phyloP scores from a whole-genome alignment of 23 tunicate species.

The Trididemnum nubilum region DNA sequence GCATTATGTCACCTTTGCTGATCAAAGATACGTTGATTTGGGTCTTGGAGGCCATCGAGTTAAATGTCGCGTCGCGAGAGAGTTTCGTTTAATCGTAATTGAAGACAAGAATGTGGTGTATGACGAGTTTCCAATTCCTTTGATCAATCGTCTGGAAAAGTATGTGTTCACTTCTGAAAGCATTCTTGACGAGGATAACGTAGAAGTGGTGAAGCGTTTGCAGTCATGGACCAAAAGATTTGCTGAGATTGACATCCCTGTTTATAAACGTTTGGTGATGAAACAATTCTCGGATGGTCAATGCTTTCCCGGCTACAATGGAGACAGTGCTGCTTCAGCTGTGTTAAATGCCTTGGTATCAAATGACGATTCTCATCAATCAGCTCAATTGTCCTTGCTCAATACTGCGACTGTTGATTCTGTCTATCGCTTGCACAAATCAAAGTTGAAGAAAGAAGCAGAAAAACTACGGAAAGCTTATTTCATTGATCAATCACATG shows the following conservation, averaged over 20 bases:
- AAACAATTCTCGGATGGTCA: slow-evolving; percentile 22
- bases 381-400: slow-evolving; percentile 27
- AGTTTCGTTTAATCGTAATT: slow-evolving; percentile 62
- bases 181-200: slow-evolving; percentile 25
- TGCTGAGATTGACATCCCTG: slow-evolving; percentile 1
- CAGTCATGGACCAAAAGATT: slow-evolving; percentile 42
- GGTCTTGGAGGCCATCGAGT: slow-evolving; percentile 86
- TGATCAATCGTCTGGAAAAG: slow-evolving; percentile 73
- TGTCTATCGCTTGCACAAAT: slow-evolving; percentile 46
- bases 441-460: slow-evolving; percentile 35
- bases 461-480: slow-evolving; percentile 29
- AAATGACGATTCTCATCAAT: background rate
- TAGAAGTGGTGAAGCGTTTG: slow-evolving; percentile 4
- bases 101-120: slow-evolving; percentile 70
- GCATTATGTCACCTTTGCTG: slow-evolving; percentile 84
- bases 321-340: slow-evolving; percentile 62
- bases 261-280: background rate
- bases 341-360: slow-evolving; percentile 1
- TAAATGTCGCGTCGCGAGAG: slow-evolving; percentile 48
- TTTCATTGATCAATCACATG: slow-evolving; percentile 54
- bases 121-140: slow-evolving; percentile 76
- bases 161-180: slow-evolving; percentile 64
- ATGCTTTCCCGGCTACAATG: slow-evolving; percentile 49
- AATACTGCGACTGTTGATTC: slow-evolving; percentile 77
- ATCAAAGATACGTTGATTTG: slow-evolving; percentile 71